These are phyloP conservation scores for Andrena dorsata DNA, from an alignment of 2,888 invertebrate species.

Conservation along the genomic window DNA sequence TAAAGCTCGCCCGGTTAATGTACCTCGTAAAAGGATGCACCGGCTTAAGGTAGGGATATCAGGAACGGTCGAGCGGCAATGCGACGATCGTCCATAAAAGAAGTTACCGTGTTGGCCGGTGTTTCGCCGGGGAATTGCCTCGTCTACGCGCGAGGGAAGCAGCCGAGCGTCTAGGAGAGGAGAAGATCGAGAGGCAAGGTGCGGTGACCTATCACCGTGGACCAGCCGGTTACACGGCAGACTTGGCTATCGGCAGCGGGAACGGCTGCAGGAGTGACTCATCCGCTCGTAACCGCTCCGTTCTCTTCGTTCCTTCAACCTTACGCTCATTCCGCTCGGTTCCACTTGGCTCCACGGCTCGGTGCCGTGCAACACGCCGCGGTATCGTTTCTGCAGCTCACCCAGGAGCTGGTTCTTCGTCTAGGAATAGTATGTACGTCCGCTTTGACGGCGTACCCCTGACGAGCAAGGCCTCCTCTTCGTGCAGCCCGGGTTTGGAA, in stretches of 20 bases:
- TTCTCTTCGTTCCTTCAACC: conserved; percentile 44
- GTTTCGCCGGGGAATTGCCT: conserved; percentile 31
- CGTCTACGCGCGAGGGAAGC: conserved; percentile 18
- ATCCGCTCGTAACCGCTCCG: conserved; percentile 61
- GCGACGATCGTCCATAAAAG: not conserved
- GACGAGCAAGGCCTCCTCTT: too few species aligned
- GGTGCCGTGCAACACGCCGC: conserved; percentile 47
- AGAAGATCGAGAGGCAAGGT: conserved; percentile 73
- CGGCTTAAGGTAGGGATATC: not conserved
- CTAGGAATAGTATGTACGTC: conserved; percentile 1
- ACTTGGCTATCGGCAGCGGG: conserved; percentile 58
- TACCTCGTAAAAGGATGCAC: too few species aligned
- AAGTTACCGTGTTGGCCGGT: not conserved
- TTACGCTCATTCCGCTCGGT: conserved; percentile 66
- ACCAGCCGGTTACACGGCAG: conserved; percentile 66
- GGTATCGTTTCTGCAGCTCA: conserved; percentile 55
- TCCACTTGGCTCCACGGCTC: conserved; percentile 60
- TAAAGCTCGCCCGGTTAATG: too few species aligned
- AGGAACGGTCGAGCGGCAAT: not conserved
- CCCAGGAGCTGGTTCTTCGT: conserved; percentile 23
- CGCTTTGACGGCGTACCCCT: too few species aligned
- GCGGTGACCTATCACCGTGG: conserved; percentile 76
- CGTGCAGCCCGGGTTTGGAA: too few species aligned
- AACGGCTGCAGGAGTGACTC: conserved; percentile 68
- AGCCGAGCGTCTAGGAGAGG: conserved; percentile 30